phyloP scores from a whole-genome alignment of 23 tunicate species.

The Corella eumyota region DNA sequence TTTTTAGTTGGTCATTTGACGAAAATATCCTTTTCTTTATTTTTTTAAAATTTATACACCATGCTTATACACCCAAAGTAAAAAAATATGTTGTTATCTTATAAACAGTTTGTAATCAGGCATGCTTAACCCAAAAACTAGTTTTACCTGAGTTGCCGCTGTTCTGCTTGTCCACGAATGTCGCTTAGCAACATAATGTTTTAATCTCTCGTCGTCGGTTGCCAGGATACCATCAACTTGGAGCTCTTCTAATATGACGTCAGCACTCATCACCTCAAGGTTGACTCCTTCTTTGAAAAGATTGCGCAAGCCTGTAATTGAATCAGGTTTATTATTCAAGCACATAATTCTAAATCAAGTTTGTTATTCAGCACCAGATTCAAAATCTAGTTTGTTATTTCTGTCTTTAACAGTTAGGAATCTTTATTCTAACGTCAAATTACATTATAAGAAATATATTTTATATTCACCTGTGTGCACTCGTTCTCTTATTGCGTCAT shows the following conservation, averaged over 20 bases:
- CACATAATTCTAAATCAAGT: not conserved
- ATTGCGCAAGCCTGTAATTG: conserved; percentile 42
- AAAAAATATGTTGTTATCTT: no score
- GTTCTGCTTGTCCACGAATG: conserved; percentile 68
- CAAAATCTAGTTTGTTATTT: not conserved
- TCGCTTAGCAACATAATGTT: conserved; percentile 35
- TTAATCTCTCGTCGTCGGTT: conserved; percentile 45
- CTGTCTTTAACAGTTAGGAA: not conserved
- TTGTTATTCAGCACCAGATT: no score
- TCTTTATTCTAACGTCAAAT: not conserved
- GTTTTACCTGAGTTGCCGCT: no score
- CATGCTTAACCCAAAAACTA: no score
- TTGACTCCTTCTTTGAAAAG: conserved; percentile 75
- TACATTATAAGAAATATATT: not conserved
- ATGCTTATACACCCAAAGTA: no score
- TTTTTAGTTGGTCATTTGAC: no score
- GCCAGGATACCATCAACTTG: conserved; percentile 50
- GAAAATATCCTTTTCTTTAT: no score
- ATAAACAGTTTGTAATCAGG: no score
- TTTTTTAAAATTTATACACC: no score
- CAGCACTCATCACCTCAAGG: conserved; percentile 83
- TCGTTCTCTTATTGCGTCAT: conserved; percentile 42
- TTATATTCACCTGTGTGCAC: conserved; percentile 37
- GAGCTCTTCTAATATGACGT: conserved; percentile 82
- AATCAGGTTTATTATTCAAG: not conserved